These are phyloP conservation scores for Pardosa pseudoannulata DNA, from an alignment of 2,888 invertebrate genomes.

Conservation along the genomic window DNA sequence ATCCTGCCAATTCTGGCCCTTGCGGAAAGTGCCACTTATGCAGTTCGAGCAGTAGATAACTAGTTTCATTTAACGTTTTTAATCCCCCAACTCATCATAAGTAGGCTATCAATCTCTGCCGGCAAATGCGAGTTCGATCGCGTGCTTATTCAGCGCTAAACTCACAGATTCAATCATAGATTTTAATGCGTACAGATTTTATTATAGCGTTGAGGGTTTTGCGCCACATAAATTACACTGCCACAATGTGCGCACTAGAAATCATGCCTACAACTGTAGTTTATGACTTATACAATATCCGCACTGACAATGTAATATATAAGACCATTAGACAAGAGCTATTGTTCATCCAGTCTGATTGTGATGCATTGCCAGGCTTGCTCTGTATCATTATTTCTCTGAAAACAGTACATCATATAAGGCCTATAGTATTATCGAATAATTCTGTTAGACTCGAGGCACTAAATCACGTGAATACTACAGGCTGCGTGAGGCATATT, in stretches of 20 bases:
- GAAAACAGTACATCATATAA: slow-evolving; percentile 10
- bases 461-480: slow-evolving; percentile 1
- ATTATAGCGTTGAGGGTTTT: not conserved
- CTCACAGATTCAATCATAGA: not conserved
- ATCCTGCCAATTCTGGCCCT: too few relatives aligned
- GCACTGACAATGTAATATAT: not conserved
- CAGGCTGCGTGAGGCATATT: not conserved
- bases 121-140: too few relatives aligned
- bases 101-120: too few relatives aligned
- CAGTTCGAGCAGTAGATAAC: too few relatives aligned
- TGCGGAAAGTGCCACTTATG: too few relatives aligned
- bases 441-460: not conserved
- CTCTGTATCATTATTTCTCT: slow-evolving; percentile 1
- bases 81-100: too few relatives aligned
- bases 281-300: not conserved
- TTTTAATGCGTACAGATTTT: not conserved
- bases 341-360: slow-evolving; percentile 3
- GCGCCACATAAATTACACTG: not conserved
- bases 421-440: slow-evolving; percentile 6
- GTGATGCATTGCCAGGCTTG: not conserved
- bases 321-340: not conserved
- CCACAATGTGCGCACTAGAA: not conserved
- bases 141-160: too few relatives aligned
- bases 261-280: slow-evolving; percentile 3
- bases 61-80: too few relatives aligned